Evolutionary conservation across 2,113 vertebrate genomes (phyloP).

Genomic region (Megatriorchis doriae): DNA sequence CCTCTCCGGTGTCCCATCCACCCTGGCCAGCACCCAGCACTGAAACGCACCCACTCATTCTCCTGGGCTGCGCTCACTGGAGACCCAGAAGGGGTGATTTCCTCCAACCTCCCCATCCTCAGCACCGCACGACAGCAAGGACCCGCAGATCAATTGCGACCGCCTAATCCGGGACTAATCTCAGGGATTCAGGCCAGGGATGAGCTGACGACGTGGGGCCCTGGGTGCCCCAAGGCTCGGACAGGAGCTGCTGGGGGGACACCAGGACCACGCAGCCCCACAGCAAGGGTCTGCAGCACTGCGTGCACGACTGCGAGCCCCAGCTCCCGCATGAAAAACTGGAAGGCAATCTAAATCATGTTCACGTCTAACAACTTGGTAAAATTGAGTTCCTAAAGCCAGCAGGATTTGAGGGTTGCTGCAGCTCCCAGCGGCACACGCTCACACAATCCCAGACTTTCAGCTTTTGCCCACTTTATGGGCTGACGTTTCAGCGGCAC

Average conservation of each 20-base stretch:
- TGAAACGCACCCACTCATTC: fast-evolving
- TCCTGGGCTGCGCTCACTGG: not conserved
- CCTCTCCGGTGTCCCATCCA: not conserved
- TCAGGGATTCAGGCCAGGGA: conserved; percentile 29
- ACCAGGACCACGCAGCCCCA: fast-evolving
- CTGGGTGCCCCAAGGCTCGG: not conserved
- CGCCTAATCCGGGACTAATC: conserved; percentile 35
- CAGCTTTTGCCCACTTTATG: not conserved
- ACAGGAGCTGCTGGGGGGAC: not conserved
- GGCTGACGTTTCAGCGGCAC: not conserved
- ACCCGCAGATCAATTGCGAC: not conserved
- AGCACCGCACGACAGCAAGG: not conserved
- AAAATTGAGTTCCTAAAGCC: not conserved
- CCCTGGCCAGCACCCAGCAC: not conserved
- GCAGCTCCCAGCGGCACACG: not conserved
- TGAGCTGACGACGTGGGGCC: not conserved
- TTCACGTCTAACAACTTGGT: not conserved
- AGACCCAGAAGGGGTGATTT: not conserved
- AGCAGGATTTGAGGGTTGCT: not conserved
- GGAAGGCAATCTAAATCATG: fast-evolving
- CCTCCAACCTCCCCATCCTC: not conserved
- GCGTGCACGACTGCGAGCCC: fast-evolving
- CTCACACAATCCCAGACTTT: not conserved
- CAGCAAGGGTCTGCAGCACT: fast-evolving
- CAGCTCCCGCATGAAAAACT: fast-evolving